Evolutionary conservation across 2,888 invertebrate species (phyloP).

Genomic region (Labia minor): DNA sequence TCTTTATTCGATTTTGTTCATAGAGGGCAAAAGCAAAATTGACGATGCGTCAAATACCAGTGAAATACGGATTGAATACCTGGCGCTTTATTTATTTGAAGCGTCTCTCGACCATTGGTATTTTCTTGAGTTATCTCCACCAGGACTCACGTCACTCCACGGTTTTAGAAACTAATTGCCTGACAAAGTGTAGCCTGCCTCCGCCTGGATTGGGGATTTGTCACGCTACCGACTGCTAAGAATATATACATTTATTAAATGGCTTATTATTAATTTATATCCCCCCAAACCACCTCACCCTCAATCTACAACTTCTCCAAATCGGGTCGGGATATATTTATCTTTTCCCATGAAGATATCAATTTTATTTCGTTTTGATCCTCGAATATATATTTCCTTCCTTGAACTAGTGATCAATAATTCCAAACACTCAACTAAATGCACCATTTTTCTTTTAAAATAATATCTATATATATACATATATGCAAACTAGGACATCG

Average conservation of each 20-base stretch:
- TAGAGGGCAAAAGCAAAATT: neutral
- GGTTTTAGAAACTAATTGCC: neutral
- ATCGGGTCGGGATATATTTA: too few species aligned
- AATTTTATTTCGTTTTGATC: too few species aligned
- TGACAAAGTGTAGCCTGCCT: neutral
- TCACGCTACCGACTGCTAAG: neutral
- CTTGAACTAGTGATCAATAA: too few species aligned
- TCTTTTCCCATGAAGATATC: too few species aligned
- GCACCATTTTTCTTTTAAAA: too few species aligned
- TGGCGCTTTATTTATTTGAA: neutral
- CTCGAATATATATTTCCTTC: too few species aligned
- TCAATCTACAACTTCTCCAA: too few species aligned
- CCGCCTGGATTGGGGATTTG: neutral
- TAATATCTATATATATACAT: too few species aligned
- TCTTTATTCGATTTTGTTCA: neutral
- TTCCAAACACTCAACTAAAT: too few species aligned
- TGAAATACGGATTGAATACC: neutral
- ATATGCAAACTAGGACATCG: too few species aligned
- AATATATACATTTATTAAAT: neutral
- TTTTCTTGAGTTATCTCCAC: neutral
- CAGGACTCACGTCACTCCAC: neutral
- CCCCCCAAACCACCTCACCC: too few species aligned
- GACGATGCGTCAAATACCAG: neutral
- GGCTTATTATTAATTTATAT: neutral
- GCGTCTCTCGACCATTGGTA: neutral